phyloP scores from a whole-genome alignment of 2,797 vertebrate genomes.

The Chromobotia macracanthus region DNA sequence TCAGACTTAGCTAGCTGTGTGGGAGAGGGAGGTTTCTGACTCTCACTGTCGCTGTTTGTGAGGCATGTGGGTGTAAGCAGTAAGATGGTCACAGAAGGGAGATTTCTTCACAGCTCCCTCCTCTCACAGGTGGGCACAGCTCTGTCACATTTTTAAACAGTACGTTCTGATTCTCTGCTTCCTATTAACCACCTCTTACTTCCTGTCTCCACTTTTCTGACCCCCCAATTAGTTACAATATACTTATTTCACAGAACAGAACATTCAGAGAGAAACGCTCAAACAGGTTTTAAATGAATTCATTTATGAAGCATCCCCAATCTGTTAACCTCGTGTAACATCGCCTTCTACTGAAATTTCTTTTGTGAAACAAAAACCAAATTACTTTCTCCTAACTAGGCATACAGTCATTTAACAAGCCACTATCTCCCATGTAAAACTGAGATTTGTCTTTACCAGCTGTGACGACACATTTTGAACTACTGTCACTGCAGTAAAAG shows the following conservation, averaged over 20 bases:
- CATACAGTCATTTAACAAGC: background rate
- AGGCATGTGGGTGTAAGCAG: conserved; percentile 40
- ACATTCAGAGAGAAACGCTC: background rate
- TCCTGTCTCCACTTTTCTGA: background rate
- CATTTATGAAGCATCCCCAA: background rate
- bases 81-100: conserved; percentile 38
- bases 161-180: conserved; percentile 49
- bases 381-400: background rate
- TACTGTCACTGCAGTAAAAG: no score
- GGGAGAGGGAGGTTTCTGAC: conserved; percentile 52
- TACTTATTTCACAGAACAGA: background rate
- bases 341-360: background rate
- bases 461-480: no score
- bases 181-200: conserved; percentile 46
- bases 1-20: conserved; percentile 44
- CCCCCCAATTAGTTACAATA: conserved; percentile 34
- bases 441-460: no score
- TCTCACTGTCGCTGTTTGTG: conserved; percentile 41
- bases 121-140: conserved; percentile 42
- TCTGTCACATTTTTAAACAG: conserved; percentile 34
- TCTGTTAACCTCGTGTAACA: background rate
- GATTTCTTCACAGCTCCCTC: conserved; percentile 46
- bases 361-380: background rate
- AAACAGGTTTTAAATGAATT: conserved; percentile 15
- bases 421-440: no score